Evolutionary conservation across 53 echinoderm and acorn worm genomes (phyloP).

Genomic region (Mesocentrotus franciscanus): DNA sequence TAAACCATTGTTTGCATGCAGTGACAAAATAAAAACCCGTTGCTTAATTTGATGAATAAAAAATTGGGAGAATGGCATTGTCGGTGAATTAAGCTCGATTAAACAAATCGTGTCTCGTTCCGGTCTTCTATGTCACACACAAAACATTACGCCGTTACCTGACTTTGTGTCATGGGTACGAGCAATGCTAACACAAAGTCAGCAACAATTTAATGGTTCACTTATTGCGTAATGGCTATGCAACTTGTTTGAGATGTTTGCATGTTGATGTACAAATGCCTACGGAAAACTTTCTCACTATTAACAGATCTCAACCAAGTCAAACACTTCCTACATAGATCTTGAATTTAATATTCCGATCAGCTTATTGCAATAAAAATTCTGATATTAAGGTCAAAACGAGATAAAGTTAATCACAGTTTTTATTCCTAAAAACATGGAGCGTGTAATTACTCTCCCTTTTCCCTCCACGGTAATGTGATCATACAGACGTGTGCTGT

Average conservation of each 20-base stretch:
- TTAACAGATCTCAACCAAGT: neutral
- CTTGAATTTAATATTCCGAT: neutral
- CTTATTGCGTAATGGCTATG: neutral
- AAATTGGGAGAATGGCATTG: neutral
- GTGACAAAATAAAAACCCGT: neutral
- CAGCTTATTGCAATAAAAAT: neutral
- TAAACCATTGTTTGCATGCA: neutral
- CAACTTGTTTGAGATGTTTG: neutral
- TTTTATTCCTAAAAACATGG: neutral
- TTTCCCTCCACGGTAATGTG: neutral
- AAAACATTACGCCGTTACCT: neutral
- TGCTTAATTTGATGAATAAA: neutral
- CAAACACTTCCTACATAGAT: neutral
- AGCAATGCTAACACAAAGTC: neutral
- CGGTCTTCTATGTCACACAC: neutral
- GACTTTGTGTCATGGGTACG: neutral
- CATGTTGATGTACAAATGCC: neutral
- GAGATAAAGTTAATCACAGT: neutral
- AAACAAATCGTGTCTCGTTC: neutral
- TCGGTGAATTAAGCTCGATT: neutral
- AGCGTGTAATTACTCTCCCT: slow-evolving; percentile 19
- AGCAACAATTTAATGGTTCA: neutral
- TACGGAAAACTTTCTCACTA: neutral
- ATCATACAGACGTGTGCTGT: neutral
- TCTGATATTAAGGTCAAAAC: too few relatives aligned